phyloP scores from a whole-genome alignment of 2,888 invertebrate genomes.

The Sturmia bella region DNA sequence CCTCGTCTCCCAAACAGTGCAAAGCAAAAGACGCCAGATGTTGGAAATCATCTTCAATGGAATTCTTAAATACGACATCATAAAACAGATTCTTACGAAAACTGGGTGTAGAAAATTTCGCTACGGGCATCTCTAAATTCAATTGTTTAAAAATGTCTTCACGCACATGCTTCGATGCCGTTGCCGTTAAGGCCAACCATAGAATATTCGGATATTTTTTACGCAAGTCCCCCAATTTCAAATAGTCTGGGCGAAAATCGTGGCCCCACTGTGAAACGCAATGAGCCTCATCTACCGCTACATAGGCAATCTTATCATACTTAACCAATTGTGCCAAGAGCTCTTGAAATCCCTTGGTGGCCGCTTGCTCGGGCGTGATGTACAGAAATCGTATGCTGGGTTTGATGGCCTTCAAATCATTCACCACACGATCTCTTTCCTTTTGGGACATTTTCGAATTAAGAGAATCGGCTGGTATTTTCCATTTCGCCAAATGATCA shows the following conservation, averaged over 20 bases:
- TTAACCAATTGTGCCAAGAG: slow-evolving; percentile 87
- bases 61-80: slow-evolving; percentile 95
- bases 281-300: slow-evolving; percentile 98
- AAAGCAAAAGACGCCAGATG: slow-evolving; percentile 90
- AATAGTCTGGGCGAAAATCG: slow-evolving; percentile 97
- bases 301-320: slow-evolving; percentile 90
- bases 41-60: slow-evolving; percentile 89
- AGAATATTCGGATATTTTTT: slow-evolving; percentile 86
- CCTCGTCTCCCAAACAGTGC: slow-evolving; percentile 85
- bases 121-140: slow-evolving; percentile 85
- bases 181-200: slow-evolving; percentile 97
- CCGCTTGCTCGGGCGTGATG: slow-evolving; percentile 98
- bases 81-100: slow-evolving; percentile 97
- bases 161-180: slow-evolving; percentile 90
- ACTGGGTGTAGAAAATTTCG: slow-evolving; percentile 91
- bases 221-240: slow-evolving; percentile 90
- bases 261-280: slow-evolving; percentile 99
- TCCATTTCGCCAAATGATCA: slow-evolving; percentile 89
- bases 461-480: slow-evolving; percentile 92
- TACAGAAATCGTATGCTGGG: slow-evolving; percentile 94
- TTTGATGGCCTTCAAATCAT: slow-evolving; percentile 88
- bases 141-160: slow-evolving; percentile 91
- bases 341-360: slow-evolving; percentile 87
- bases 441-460: slow-evolving; percentile 93
- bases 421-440: slow-evolving; percentile 89